Evolutionary conservation across 2,797 vertebrate genomes (phyloP), one percentile per base, ranked within the genome.

Genomic region (Typhlichthys eigenmanni): DNA sequence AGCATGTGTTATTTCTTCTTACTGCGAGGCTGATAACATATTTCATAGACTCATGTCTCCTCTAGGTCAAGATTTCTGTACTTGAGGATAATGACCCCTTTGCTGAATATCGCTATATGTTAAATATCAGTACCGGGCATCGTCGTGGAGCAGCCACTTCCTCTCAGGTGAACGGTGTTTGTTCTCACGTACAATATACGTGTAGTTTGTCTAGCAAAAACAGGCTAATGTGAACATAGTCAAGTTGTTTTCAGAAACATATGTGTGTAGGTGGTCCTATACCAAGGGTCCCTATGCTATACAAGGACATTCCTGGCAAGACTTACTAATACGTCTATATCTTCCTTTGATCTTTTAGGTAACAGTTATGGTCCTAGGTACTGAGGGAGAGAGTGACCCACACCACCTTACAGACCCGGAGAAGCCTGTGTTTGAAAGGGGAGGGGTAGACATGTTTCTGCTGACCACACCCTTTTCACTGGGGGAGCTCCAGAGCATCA

Each of bases 51-150:
- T 17, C 1, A 55, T 32, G 2, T 54, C 24, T 54, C 38, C 85
- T 72, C 8, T 71, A 98, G 95, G 94, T 95, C 68, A 98, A 95
- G 81, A 91, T 99, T 86, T 96, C 92, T 13, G 83, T 96, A 12
- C 91, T 98, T 38, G 93, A 93, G 65, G 97, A 98, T 84, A 99
- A 97, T 0, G 95, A 98, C 66, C 95, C 95, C 13, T 91, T 98
- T 81, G 95, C 96, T 71, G 95, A 95, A 73, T 96, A 96, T 85
- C 88, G 89, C 66, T 97, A 98, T n/a, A 87, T 98, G 62, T 84
- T 99, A 78, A 95, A 85, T 24, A 78, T 98, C 78, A 93, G 90
- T 69, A 98, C 95, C 0, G 96, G 97, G 8, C 95, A 96, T 74
- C 92, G 95, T 0, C 92, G 91, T 0, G 95, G 96, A 0, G 95